phyloP scores from a whole-genome alignment of 2,888 invertebrate species.

The Drosophila phalerata region DNA sequence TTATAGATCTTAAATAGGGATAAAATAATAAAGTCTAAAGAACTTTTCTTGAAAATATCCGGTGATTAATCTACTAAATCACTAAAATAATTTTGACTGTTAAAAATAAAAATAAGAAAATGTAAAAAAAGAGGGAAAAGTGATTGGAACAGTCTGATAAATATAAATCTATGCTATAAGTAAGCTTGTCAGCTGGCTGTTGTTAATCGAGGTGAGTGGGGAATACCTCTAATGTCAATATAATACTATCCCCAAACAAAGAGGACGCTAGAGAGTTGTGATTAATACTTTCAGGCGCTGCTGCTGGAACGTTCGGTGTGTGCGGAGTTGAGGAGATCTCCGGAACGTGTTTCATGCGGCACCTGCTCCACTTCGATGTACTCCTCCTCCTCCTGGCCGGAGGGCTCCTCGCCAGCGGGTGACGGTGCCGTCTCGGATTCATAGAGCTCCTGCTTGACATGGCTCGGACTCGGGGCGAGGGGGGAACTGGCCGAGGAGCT shows the following conservation, averaged over 20 bases:
- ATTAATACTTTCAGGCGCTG: conserved; percentile 60
- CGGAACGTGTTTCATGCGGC: conserved; percentile 63
- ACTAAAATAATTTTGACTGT: not conserved
- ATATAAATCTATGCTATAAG: not conserved
- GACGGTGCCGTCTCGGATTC: conserved; percentile 62
- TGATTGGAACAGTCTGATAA: conserved; percentile 28
- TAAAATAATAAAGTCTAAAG: too few relatives aligned
- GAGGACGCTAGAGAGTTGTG: conserved; percentile 4
- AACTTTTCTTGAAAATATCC: too few relatives aligned
- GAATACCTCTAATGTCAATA: conserved; percentile 1
- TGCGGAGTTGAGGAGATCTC: conserved; percentile 24
- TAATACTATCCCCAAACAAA: conserved; percentile 3
- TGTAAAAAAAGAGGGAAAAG: not conserved
- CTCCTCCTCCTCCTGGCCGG: conserved; percentile 84
- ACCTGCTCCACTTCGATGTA: conserved; percentile 85
- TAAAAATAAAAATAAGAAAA: not conserved
- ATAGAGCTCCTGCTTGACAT: conserved; percentile 69
- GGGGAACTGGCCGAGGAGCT: conserved; percentile 44
- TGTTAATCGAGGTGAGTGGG: not conserved
- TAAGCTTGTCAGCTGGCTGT: too few relatives aligned
- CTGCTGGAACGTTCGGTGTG: conserved; percentile 70
- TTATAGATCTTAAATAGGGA: too few relatives aligned
- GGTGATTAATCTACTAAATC: not conserved
- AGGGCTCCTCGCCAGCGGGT: conserved; percentile 33
- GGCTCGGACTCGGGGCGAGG: conserved; percentile 34